Base-by-base conservation (phyloP, 2,797 vertebrate genomes). In the Microctenopoma steveboyesi region DNA sequence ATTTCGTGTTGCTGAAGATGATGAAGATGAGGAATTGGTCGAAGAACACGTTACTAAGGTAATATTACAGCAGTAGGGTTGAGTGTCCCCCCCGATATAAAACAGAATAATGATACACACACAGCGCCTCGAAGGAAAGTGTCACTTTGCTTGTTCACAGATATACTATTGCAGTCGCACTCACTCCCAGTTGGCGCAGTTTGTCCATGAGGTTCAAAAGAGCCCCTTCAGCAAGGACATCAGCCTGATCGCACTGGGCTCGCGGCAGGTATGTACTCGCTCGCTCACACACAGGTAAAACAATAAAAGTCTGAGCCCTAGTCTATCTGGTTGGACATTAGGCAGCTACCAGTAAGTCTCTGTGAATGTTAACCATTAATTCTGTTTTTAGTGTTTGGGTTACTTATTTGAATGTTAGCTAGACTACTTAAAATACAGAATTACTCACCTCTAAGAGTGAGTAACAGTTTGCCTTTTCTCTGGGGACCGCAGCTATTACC, bases 161-260 rank as follows among this genome's bases (percentile, higher is more conserved):
- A 97, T 99, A 74, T 99, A 99, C 88, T 99, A 99, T 91, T 99
- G 98, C 86, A 99, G 98, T 68, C 95, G 98, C 62, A 99, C 97
- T 1, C 98, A 99, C 80, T 99, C 98, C 8, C 98, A 99, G 92
- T 93, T 99, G 74, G 93, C 96, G 48, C 98, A 99, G 83, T 99
- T 99, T 81, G 95, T 99, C 48, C 97, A 76, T 0, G 98, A 99
- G 80, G 96, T 99, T 12, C 97, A 96, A 81, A 99, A 96, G 87
- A 99, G 98, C 73, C 96, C 96, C 6, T 99, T 97, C 61, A 93
- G 94, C 74, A 93, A 92, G 69, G 91, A 94, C 53, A 93, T 94
- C 1, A 94, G 94, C 51, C 76, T 99, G 64, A 96, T 98, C 37
- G 94, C 95, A 4, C 90, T 99, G 43, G 97, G 95, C 55, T 99